phyloP scores from a whole-genome alignment of 2,888 invertebrate genomes.

The Gandaritis pyraliata region DNA sequence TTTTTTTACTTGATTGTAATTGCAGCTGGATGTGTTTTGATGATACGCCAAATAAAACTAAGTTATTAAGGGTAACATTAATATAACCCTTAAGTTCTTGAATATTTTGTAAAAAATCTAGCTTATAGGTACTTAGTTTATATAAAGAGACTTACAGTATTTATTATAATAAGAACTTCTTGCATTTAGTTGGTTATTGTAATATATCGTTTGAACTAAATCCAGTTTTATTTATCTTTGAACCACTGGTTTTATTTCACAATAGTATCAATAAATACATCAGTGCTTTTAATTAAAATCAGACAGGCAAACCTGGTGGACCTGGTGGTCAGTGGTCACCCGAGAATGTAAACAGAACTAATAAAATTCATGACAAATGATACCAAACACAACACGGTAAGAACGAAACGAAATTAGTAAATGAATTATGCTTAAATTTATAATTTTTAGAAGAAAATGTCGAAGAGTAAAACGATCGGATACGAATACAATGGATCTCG shows the following conservation, averaged over 20 bases:
- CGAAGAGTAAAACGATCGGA: slow-evolving; percentile 73
- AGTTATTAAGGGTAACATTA: too few species aligned
- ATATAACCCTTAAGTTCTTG: too few species aligned
- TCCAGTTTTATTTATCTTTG: too few species aligned
- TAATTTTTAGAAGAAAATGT: slow-evolving; percentile 76
- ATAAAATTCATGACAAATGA: slow-evolving; percentile 40
- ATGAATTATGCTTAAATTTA: slow-evolving; percentile 67
- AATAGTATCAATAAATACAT: slow-evolving; percentile 2
- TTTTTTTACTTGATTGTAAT: slow-evolving; percentile 47
- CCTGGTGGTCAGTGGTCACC: not conserved
- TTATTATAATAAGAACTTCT: too few species aligned
- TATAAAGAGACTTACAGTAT: too few species aligned
- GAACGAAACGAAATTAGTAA: slow-evolving; percentile 43
- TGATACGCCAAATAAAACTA: not conserved
- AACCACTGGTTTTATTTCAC: too few species aligned
- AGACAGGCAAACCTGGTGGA: not conserved
- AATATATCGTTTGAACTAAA: too few species aligned
- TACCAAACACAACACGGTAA: slow-evolving; percentile 30
- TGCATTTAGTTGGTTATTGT: too few species aligned
- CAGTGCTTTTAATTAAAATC: slow-evolving; percentile 14
- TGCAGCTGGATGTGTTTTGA: slow-evolving; percentile 44
- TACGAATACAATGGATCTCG: slow-evolving; percentile 73
- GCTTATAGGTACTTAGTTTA: too few species aligned
- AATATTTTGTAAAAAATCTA: too few species aligned
- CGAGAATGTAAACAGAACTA: slow-evolving; percentile 23